Evolutionary conservation across 2,113 vertebrate species (phyloP).

Genomic region (Atherinomorus stipes): DNA sequence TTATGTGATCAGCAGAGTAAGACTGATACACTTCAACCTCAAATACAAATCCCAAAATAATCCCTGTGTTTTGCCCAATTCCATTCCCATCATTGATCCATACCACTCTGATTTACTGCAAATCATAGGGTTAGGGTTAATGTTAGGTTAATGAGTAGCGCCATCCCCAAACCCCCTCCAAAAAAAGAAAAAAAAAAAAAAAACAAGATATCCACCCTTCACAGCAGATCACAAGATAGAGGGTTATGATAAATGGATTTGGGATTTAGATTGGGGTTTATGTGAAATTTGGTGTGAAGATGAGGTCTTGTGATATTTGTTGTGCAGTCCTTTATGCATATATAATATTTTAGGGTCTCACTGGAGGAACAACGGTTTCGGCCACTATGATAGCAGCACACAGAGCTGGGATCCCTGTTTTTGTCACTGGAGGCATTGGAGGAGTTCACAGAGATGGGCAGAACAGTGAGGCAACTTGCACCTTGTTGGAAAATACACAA

Average conservation of each 20-base stretch:
- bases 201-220: background rate
- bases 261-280: background rate
- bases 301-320: background rate
- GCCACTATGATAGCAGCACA: constrained; percentile 91
- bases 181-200: too few relatives aligned
- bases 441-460: constrained; percentile 91
- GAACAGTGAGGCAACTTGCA: constrained; percentile 81
- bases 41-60: background rate
- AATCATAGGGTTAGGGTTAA: background rate
- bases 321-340: background rate
- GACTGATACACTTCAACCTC: background rate
- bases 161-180: too few relatives aligned
- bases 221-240: background rate
- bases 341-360: constrained; percentile 82
- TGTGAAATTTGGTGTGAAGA: background rate
- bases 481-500: background rate
- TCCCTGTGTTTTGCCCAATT: background rate
- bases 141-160: too few relatives aligned
- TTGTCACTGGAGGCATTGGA: constrained; percentile 92
- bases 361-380: constrained; percentile 91
- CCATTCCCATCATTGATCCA: background rate
- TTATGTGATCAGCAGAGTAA: constrained; percentile 87
- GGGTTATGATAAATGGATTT: background rate
- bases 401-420: constrained; percentile 86
- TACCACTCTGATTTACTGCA: background rate